Conservation (phyloP, 2,113 vertebrate species). For the Campylomormyrus numenius region DNA sequence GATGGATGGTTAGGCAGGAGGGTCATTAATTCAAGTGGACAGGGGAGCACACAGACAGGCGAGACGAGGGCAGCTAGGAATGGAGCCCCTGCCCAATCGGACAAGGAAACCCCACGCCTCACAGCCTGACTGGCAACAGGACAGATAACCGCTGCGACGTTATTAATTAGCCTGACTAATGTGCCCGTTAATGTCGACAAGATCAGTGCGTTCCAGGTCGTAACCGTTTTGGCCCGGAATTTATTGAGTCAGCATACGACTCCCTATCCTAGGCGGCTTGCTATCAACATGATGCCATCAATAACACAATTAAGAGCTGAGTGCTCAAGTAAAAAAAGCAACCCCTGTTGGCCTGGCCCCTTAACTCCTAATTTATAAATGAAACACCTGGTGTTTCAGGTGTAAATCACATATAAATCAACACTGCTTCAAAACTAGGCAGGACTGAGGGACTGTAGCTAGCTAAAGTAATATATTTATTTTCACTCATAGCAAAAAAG, state of each 20-base stretch:
- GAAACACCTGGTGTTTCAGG: slow-evolving; percentile 1
- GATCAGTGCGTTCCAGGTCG: background rate
- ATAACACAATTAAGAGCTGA: slow-evolving; percentile 6
- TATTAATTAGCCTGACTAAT: slow-evolving; percentile 1
- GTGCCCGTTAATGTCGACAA: slow-evolving; percentile 5
- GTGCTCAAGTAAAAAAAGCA: background rate
- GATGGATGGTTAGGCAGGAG: slow-evolving; percentile 69
- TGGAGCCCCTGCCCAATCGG: slow-evolving; percentile 46
- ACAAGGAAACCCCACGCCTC: slow-evolving; percentile 27
- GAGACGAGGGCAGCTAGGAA: slow-evolving; percentile 57
- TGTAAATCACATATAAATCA: slow-evolving; percentile 5
- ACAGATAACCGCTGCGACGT: background rate
- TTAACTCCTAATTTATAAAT: slow-evolving; percentile 5
- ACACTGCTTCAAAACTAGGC: background rate
- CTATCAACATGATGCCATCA: background rate
- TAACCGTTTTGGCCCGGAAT: background rate
- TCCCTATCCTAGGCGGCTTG: background rate
- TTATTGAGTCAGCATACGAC: background rate
- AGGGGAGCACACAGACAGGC: slow-evolving; percentile 48
- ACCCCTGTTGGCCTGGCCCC: background rate
- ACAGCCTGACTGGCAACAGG: background rate
- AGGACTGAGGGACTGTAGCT: background rate
- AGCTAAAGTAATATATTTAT: background rate
- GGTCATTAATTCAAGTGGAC: slow-evolving; percentile 78
- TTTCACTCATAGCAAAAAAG: background rate